These are phyloP conservation scores for Spongilla lacustris DNA, from an alignment of 37 sponge, comb jelly and placozoan species.

Conservation along the genomic window DNA sequence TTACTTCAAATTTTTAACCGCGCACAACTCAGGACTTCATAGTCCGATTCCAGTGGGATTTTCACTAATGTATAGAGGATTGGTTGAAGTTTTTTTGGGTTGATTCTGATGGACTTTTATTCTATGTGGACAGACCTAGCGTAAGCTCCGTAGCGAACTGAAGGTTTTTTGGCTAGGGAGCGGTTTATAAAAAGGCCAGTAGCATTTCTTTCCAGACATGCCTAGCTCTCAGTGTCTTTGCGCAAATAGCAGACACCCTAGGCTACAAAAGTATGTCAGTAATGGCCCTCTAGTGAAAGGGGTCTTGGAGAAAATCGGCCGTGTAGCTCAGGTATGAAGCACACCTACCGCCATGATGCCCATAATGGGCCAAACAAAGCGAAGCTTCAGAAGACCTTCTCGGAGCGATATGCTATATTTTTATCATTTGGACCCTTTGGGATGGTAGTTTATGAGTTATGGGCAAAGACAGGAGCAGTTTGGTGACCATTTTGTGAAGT, in stretches of 20 bases:
- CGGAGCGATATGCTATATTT: not conserved
- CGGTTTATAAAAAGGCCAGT: not conserved
- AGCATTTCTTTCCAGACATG: not conserved
- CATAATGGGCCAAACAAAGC: not conserved
- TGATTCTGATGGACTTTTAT: not conserved
- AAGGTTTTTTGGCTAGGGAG: not conserved
- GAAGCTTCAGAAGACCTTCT: not conserved
- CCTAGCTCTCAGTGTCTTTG: not conserved
- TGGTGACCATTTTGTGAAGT: not conserved
- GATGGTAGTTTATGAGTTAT: not conserved
- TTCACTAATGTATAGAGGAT: not conserved
- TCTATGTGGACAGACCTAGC: not conserved
- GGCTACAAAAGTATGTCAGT: not conserved
- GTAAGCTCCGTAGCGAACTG: not conserved
- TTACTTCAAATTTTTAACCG: not conserved
- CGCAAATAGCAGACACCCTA: not conserved
- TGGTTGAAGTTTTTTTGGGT: not conserved
- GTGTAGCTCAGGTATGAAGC: not conserved
- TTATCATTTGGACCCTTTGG: not conserved
- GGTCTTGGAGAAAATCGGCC: not conserved
- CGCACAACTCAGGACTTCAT: not conserved
- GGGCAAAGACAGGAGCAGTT: not conserved
- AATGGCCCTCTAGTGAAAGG: not conserved
- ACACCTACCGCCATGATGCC: not conserved
- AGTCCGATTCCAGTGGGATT: not conserved